Base-by-base conservation (phyloP, 2,113 vertebrate genomes). In the Hippocampus barbouri region DNA sequence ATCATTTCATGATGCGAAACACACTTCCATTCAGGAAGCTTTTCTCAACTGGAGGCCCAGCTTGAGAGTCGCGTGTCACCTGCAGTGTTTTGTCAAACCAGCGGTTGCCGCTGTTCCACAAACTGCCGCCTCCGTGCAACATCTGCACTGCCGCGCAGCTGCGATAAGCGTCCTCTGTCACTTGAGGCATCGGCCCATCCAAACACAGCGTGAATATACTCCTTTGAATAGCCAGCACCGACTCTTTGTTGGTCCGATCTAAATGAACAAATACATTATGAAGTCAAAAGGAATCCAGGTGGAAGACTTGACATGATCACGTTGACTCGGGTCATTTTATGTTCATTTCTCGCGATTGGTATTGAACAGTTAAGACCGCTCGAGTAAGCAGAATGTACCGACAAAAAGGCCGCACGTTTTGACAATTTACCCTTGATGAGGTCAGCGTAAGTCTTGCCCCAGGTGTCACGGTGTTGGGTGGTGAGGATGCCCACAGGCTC, bases 41-140 rank as follows among this genome's bases (percentile, higher is more conserved):
- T 59, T 34, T 20, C 8, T 34, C 34, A 30, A 8, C 14, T 2
- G 25, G 16, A 30, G 27, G 25, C 25, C 25, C 5, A 34, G 7
- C 18, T 65, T 23, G 12, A 27, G 41, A 66, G 12, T 66, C 4
- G 20, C n/a, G 16, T 4, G 64, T 78, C 71, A 98, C 97, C 91
- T 99, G 97, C 49, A 98, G 89, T 0, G 97, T 99, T 89, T 99
- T 99, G 90, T 99, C 96, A 0, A 99, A 98, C 97, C 97, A 98
- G 66, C 97, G 93, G 87, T 99, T 99, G 53, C 94, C 96, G 0
- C 96, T 98, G 88, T 99, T 97, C 84, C 92, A 90, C 57, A 81
- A 84, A 71, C 94, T 91, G 47, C 96, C 97, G 0, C 96, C 97
- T 0, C 97, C 97, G 0, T 99, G 96, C 76, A 99, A 87, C 96